Base-by-base conservation (phyloP, 2,888 invertebrate species). In the Elmis aenea region DNA sequence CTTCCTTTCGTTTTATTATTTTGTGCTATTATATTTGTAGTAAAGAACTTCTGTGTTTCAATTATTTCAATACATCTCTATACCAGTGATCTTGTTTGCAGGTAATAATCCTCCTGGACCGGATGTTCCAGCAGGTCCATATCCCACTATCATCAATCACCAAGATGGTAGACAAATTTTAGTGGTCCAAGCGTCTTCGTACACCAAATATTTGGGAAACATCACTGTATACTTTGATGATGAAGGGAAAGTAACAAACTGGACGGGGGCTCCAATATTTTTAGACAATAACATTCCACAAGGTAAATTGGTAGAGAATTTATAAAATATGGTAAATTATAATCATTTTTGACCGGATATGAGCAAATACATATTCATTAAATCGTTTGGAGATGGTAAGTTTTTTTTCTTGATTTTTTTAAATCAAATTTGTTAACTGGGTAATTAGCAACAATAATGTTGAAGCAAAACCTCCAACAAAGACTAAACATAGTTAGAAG, bases 131-230 rank as follows among this genome's bases (percentile, higher is more conserved):
- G 56, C 51, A 8, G 81, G 81, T 4, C 71, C 75, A 1, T 91
- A 91, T 66, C 89, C 89, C 0, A 79, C 82, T 0, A 72, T 83
- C 1, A 74, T 83, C 3, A 71, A 70, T 8, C 76, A 80, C 45
- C 54, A 58, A 8, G 66, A 69, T 23, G 75, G 75, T 6, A 71
- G 74, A 2, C 52, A 72, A 62, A 76, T 83, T 2, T 66, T 81
- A 5, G 75, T 85, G 26, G 83, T 85, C 9, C 85, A 85, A 64
- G 83, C 85, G 1, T 75, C 79, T 0, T 77, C 81, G 34, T 84
- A 77, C 64, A 79, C 82, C 1, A 79, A 81, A 56, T 92, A 89
- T 61, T 67, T 92, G 22, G 91, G 91, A 6, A 77, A 82, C 58
- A 71, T 92, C 29, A 78, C 80, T 13, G 72, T 90, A 1, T 75